Percentiles rank a stretch among this genome's conserved stretches.
Evolutionary conservation across 2,888 invertebrate species (phyloP).

Genomic region (Venusia cambrica): DNA sequence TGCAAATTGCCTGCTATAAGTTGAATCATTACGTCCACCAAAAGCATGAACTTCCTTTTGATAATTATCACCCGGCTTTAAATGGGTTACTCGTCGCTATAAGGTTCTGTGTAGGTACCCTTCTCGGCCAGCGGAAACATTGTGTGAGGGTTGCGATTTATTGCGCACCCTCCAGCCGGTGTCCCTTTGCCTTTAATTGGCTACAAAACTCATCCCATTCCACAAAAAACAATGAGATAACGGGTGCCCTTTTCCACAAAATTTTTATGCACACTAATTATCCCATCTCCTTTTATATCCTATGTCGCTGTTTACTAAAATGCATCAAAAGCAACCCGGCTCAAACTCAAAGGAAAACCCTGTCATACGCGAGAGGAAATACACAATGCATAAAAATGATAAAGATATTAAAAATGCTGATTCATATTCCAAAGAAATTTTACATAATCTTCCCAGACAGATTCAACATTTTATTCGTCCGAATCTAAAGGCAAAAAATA

Average conservation of each 20-base stretch:
- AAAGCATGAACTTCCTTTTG: conserved; percentile 25
- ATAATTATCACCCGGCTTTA: conserved; percentile 25
- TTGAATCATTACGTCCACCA: conserved; percentile 18
- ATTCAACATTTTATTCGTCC: conserved; percentile 42
- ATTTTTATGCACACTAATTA: conserved; percentile 32
- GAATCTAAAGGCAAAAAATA: conserved; percentile 64
- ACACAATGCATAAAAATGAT: conserved; percentile 16
- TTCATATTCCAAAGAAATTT: conserved; percentile 30
- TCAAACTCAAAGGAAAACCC: conserved; percentile 1
- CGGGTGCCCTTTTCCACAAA: conserved; percentile 43
- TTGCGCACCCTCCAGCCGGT: conserved; percentile 64
- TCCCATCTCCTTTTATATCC: background rate
- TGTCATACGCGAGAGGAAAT: background rate
- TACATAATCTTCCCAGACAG: conserved; percentile 31
- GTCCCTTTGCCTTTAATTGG: conserved; percentile 74
- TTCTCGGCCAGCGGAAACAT: conserved; percentile 57
- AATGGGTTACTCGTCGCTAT: conserved; percentile 20
- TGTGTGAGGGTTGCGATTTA: conserved; percentile 75
- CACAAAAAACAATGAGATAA: conserved; percentile 60
- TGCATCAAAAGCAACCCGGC: too few species aligned
- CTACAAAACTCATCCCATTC: conserved; percentile 75
- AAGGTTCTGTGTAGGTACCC: conserved; percentile 19
- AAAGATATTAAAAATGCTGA: conserved; percentile 23
- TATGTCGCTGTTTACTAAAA: too few species aligned
- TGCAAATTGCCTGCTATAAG: conserved; percentile 17